A percentile compares a stretch with the other conserved stretches of the same genome.
Conservation (phyloP, 2,888 invertebrate species). For the Andrena haemorrhoa region DNA sequence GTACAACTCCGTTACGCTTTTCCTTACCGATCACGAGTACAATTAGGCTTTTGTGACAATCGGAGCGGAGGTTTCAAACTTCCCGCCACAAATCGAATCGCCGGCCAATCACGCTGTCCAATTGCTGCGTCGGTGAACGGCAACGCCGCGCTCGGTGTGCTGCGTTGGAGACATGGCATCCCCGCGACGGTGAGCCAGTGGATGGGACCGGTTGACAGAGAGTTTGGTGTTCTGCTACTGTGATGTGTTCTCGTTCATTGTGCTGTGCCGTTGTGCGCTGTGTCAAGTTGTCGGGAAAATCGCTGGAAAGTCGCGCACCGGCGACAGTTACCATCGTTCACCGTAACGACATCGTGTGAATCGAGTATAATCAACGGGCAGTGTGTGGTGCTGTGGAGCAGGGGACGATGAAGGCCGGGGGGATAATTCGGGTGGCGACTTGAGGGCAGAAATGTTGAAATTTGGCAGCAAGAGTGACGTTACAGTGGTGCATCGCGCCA, state of each 20-base stretch:
- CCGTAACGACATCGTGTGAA: constrained; percentile 46
- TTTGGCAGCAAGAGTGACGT: constrained; percentile 86
- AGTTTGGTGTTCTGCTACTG: constrained; percentile 64
- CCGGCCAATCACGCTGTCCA: constrained; percentile 20
- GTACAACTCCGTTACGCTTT: too few relatives aligned
- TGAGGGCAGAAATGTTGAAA: constrained; percentile 85
- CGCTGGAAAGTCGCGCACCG: constrained; percentile 33
- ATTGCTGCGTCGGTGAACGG: constrained; percentile 14
- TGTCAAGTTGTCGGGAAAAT: constrained; percentile 49
- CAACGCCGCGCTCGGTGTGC: constrained; percentile 56
- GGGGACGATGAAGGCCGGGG: constrained; percentile 81
- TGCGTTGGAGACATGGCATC: constrained; percentile 60
- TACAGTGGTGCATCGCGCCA: constrained; percentile 86
- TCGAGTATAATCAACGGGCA: constrained; percentile 72
- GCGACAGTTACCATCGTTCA: constrained; percentile 27
- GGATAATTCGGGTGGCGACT: constrained; percentile 82
- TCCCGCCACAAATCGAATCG: constrained; percentile 14
- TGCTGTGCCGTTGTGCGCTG: constrained; percentile 63
- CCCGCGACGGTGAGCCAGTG: constrained; percentile 55
- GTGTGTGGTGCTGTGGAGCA: constrained; percentile 83
- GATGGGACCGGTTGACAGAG: constrained; percentile 70
- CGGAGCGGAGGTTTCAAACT: background rate
- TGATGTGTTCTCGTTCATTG: constrained; percentile 69
- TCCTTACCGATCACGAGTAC: too few relatives aligned
- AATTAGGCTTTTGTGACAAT: background rate